Percentiles rank a stretch among this genome's conserved stretches.
phyloP scores from a whole-genome alignment of 1,140 invertebrate genomes.

The Platorchestia sp. region DNA sequence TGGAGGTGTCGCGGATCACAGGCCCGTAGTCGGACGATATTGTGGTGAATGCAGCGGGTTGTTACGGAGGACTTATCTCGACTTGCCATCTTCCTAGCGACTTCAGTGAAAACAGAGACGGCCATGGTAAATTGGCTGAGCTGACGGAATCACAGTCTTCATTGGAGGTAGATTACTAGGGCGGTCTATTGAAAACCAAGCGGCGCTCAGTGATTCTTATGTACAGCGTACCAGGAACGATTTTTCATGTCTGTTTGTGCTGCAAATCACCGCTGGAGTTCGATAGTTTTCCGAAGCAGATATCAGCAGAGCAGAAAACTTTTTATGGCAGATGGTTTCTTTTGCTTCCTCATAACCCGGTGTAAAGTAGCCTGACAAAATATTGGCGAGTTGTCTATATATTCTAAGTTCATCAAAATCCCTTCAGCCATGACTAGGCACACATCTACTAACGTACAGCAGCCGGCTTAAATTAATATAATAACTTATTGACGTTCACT shows the following conservation, averaged over 20 bases:
- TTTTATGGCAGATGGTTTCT: not conserved
- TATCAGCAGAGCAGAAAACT: not conserved
- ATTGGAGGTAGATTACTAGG: slow-evolving; percentile 20
- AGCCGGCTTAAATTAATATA: not conserved
- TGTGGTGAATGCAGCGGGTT: slow-evolving; percentile 48
- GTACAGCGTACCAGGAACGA: not conserved
- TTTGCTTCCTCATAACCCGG: not conserved
- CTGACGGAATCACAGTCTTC: slow-evolving; percentile 34
- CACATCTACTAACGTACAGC: not conserved
- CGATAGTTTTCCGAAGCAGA: not conserved
- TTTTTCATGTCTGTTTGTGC: not conserved
- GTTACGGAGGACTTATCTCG: not conserved
- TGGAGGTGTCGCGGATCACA: slow-evolving; percentile 37
- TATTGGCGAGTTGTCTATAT: not conserved
- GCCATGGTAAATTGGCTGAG: slow-evolving; percentile 3
- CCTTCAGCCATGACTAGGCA: not conserved
- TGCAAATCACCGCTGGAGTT: not conserved
- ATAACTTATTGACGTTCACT: not conserved
- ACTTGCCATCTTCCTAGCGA: not conserved
- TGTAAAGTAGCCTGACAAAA: not conserved
- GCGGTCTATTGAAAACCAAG: slow-evolving; percentile 19
- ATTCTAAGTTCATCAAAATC: not conserved
- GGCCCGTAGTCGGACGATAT: not conserved
- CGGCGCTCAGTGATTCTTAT: slow-evolving; percentile 23
- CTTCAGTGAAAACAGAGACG: not conserved